Evolutionary conservation across 37 sponge, comb jelly and placozoan species (phyloP), one percentile per base, ranked within the genome.

Genomic region (Spongilla lacustris): DNA sequence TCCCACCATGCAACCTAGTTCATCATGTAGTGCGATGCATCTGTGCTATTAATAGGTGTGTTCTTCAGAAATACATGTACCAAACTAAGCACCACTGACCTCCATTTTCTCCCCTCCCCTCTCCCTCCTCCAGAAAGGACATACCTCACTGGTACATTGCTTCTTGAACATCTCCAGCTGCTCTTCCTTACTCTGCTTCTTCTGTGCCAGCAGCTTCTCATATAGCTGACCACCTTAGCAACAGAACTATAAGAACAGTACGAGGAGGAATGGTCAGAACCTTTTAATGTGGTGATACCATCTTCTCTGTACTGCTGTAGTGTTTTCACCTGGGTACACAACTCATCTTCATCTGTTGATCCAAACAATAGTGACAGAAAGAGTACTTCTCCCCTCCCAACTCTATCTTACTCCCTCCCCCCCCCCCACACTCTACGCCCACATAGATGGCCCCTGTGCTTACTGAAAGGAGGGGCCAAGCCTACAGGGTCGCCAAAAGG

Each of bases 211-310:
- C 50, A 92, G 71, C 66, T 49, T 74, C 79, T 87, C 85, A 58
- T 87, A 87, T 41, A 92, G 36, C 25, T 83, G 76, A 73, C 75
- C 84, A 22, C 92, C 92, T 91, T 69, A 29, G 74, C 24, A 82
- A 0, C 22, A 50, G 38, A 58, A 33, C 19, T 12, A 75, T 23
- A 4, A 21, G 30, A 49, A 5, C 31, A 30, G 68, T 1, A 4
- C 23, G 6, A 11, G 30, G 25, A 24, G 26, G 9, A 25, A 2
- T 28, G 31, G 19, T 26, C 2, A 1, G 31, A 33, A 93, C 93
- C 87, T 80, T 69, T 73, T 58, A 81, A 71, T 27, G 91, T 85
- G n/a, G 79, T 79, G 50, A 95, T 89, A 0, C 96, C 96, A 79
- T 77, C 71, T 66, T 66, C 71, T 78, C 96, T 37, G 68, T 92